Percentiles rank a stretch among this genome's conserved stretches.
Conservation (phyloP, 1,140 invertebrate species). For the Microplitis demolitor region DNA sequence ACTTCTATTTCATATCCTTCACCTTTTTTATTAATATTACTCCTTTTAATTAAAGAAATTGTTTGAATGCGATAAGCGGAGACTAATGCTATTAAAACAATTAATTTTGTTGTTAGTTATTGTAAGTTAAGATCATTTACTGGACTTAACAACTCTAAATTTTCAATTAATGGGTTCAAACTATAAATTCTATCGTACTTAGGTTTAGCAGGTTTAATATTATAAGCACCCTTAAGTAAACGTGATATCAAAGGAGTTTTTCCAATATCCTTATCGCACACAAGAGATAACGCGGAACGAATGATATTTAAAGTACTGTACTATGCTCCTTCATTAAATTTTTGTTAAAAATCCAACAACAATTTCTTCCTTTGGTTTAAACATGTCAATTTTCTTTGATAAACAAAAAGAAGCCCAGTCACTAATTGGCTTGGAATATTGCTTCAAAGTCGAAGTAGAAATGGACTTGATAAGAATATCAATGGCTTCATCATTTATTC, state of each 20-base stretch:
- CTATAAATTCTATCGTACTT: not conserved
- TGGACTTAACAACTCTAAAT: too few species aligned
- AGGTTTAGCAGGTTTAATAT: not conserved
- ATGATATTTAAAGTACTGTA: not conserved
- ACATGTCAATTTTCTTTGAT: not conserved
- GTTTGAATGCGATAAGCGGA: not conserved
- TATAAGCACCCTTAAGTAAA: not conserved
- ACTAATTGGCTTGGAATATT: too few species aligned
- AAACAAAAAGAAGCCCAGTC: constrained; percentile 13
- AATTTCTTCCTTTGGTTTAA: not conserved
- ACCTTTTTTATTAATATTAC: too few species aligned
- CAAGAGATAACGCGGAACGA: not conserved
- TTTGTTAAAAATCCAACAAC: not conserved
- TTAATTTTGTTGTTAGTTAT: not conserved
- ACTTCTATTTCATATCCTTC: too few species aligned
- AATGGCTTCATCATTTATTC: not conserved
- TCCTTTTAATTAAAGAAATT: not conserved
- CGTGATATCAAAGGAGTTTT: not conserved
- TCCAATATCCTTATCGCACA: not conserved
- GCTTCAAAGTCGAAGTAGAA: too few species aligned
- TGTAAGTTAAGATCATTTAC: too few species aligned
- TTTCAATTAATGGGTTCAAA: too few species aligned
- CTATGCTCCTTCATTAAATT: not conserved
- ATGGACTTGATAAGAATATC: not conserved
- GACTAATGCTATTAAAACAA: not conserved